A percentile compares a stretch with the other conserved stretches of the same genome.
Evolutionary conservation across 2,888 invertebrate genomes (phyloP).

Genomic region (Agriopis aurantiaria): DNA sequence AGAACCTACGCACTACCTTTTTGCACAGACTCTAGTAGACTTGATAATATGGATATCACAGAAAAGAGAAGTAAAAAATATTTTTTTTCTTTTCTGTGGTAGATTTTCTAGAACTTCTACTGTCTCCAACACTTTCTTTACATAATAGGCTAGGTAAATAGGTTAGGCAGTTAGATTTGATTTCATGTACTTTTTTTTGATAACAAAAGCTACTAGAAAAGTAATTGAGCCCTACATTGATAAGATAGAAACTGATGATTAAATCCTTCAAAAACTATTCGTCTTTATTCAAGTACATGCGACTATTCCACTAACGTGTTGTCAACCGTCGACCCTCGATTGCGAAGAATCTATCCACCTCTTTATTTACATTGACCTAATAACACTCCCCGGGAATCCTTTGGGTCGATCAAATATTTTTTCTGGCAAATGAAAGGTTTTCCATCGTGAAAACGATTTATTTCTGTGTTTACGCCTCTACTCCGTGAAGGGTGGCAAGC

Average conservation of each 20-base stretch:
- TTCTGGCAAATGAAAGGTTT: slow-evolving; percentile 51
- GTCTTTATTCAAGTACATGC: slow-evolving; percentile 38
- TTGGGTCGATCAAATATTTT: slow-evolving; percentile 62
- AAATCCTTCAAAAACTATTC: background rate
- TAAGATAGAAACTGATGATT: background rate
- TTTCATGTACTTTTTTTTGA: no score
- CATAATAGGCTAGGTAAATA: background rate
- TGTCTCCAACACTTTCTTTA: background rate
- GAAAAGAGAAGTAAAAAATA: no score
- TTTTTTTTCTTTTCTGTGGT: no score
- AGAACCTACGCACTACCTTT: no score
- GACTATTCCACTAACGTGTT: slow-evolving; percentile 55
- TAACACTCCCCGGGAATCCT: slow-evolving; percentile 58
- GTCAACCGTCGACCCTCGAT: slow-evolving; percentile 58
- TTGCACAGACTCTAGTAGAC: no score
- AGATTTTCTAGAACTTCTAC: no score
- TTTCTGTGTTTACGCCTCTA: slow-evolving; percentile 39
- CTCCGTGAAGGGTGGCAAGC: slow-evolving; percentile 13
- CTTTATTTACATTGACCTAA: slow-evolving; percentile 71
- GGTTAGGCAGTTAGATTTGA: no score
- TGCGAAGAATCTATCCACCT: slow-evolving; percentile 54
- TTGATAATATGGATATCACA: no score
- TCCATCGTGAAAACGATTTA: slow-evolving; percentile 44
- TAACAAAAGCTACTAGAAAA: background rate
- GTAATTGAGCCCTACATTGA: background rate